phyloP scores from a whole-genome alignment of 2,113 vertebrate species.

The Ochotona princeps region DNA sequence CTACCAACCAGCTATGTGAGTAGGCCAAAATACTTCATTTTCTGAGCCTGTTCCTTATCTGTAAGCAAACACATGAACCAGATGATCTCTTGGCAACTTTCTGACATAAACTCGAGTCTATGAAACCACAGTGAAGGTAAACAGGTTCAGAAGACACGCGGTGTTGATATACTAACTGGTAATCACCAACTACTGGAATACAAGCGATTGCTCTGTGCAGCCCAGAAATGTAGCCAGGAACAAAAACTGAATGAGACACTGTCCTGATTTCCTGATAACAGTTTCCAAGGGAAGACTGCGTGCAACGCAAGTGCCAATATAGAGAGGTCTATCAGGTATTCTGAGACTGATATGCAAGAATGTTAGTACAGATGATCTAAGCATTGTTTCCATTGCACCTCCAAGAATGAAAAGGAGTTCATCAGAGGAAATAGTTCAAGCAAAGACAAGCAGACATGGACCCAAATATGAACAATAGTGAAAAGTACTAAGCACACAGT shows the following conservation, averaged over 20 bases:
- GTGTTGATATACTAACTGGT: neutral
- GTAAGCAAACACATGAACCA: neutral
- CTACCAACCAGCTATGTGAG: neutral
- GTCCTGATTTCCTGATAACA: neutral
- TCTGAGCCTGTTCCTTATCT: neutral
- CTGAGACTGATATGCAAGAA: neutral
- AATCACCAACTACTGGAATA: neutral
- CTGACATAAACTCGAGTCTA: conserved; percentile 9
- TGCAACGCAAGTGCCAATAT: neutral
- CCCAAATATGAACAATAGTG: neutral
- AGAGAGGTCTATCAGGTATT: neutral
- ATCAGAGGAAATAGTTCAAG: neutral
- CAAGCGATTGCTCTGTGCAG: neutral
- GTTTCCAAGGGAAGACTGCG: neutral
- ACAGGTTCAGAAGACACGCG: neutral
- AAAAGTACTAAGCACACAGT: neutral
- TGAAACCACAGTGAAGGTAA: conserved; percentile 15
- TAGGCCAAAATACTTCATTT: neutral
- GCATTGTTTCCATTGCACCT: neutral
- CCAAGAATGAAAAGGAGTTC: conserved; percentile 19
- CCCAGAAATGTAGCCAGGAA: neutral
- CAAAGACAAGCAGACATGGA: conserved; percentile 34
- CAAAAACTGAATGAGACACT: neutral
- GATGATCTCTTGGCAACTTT: conserved; percentile 10
- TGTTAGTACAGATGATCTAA: neutral